A percentile compares a stretch with the other conserved stretches of the same genome.
Evolutionary conservation across 2,797 vertebrate species (phyloP).

Genomic region (Tangara arthus): DNA sequence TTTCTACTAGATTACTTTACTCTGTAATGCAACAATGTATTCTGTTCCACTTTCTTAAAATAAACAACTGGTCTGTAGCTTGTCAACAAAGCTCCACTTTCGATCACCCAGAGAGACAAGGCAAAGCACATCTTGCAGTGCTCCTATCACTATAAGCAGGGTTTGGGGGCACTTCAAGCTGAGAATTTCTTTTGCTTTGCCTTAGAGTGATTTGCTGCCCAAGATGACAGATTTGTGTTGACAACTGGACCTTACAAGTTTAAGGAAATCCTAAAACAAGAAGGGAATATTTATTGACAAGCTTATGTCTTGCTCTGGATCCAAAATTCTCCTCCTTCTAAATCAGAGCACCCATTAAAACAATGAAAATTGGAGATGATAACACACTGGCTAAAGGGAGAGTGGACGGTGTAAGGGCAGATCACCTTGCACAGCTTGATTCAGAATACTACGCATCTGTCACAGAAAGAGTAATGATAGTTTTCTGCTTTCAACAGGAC

Average conservation of each 20-base stretch:
- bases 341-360: neutral
- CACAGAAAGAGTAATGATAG: neutral
- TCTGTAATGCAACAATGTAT: neutral
- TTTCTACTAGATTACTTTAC: constrained; percentile 12
- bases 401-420: neutral
- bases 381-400: neutral
- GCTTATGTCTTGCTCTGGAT: neutral
- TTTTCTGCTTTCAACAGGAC: neutral
- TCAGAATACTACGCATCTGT: neutral
- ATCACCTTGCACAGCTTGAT: neutral
- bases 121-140: neutral
- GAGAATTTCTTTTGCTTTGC: constrained; percentile 44
- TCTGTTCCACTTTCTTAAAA: constrained; percentile 53
- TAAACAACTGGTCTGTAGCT: constrained; percentile 30
- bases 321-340: neutral
- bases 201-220: constrained; percentile 32
- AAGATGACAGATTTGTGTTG: constrained; percentile 29
- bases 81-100: constrained; percentile 44
- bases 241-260: constrained; percentile 17
- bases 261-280: neutral
- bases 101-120: constrained; percentile 7
- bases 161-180: constrained; percentile 20
- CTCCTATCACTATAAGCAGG: neutral
- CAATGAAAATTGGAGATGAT: neutral
- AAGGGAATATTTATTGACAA: constrained; percentile 22